These are phyloP conservation scores for Adineta ricciae DNA, from an alignment of 2,888 invertebrate genomes.

Conservation along the genomic window DNA sequence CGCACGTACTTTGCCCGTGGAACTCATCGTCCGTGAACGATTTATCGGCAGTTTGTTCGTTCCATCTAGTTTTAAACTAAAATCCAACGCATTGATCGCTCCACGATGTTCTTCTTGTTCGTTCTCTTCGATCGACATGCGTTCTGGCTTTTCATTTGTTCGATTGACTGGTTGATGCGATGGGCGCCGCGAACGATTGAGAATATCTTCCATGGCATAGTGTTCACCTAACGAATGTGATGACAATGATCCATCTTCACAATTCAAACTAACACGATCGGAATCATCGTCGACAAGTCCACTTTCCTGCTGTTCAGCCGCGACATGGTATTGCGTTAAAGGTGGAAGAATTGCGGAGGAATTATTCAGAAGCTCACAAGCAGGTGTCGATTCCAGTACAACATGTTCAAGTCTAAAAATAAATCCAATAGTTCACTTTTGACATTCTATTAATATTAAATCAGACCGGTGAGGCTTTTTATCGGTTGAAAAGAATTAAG, in stretches of 20 bases:
- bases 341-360: background rate
- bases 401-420: background rate
- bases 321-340: background rate
- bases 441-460: background rate
- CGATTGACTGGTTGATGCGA: background rate
- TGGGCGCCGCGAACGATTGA: background rate
- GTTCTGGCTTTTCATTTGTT: background rate
- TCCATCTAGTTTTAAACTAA: background rate
- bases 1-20: background rate
- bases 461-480: too few relatives aligned
- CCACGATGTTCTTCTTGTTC: background rate
- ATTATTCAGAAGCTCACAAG: background rate
- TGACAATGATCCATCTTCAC: conserved; percentile 17
- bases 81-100: background rate
- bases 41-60: background rate
- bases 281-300: background rate
- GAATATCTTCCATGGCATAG: conserved; percentile 12
- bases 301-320: background rate
- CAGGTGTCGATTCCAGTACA: background rate
- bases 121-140: background rate
- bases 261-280: conserved; percentile 15
- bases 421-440: too few relatives aligned
- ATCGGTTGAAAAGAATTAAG: background rate
- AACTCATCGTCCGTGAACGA: background rate
- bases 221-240: background rate